phyloP scores from a whole-genome alignment of 2,888 invertebrate species.

The Scaptomyza flava region DNA sequence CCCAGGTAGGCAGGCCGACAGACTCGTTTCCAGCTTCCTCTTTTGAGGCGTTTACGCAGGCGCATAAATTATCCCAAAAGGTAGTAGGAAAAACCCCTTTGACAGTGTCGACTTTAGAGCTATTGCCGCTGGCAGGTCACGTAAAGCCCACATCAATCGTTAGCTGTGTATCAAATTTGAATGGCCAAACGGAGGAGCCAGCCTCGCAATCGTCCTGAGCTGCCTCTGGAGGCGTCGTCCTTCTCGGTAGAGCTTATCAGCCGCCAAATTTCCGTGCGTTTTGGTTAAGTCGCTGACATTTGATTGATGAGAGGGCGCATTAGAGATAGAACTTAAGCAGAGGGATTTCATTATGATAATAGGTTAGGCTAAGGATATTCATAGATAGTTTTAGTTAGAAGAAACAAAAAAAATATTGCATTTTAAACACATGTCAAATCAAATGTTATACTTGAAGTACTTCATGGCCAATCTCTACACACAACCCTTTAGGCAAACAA shows the following conservation, averaged over 20 bases:
- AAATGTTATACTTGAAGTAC: slow-evolving; percentile 16
- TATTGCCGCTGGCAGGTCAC: slow-evolving; percentile 67
- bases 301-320: slow-evolving; percentile 71
- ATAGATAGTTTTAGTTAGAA: background rate
- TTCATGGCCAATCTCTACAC: slow-evolving; percentile 17
- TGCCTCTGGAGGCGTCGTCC: slow-evolving; percentile 37
- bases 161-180: slow-evolving; percentile 47
- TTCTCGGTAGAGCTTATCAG: slow-evolving; percentile 61
- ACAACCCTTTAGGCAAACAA: slow-evolving; percentile 32
- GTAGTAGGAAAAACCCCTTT: slow-evolving; percentile 56
- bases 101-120: slow-evolving; percentile 11
- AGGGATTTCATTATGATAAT: slow-evolving; percentile 18
- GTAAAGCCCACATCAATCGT: slow-evolving; percentile 81
- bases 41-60: slow-evolving; percentile 78
- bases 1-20: slow-evolving; percentile 46
- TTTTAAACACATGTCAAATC: background rate
- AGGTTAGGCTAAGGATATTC: slow-evolving; percentile 1
- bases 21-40: slow-evolving; percentile 46
- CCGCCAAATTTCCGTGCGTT: slow-evolving; percentile 66
- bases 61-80: slow-evolving; percentile 80
- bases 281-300: slow-evolving; percentile 56
- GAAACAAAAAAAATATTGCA: background rate
- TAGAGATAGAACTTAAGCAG: slow-evolving; percentile 25
- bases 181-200: slow-evolving; percentile 20
- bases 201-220: slow-evolving; percentile 15